Percentiles rank a stretch among this genome's conserved stretches.
Conservation (phyloP, 2,888 invertebrate species). For the Spilarctia lutea region DNA sequence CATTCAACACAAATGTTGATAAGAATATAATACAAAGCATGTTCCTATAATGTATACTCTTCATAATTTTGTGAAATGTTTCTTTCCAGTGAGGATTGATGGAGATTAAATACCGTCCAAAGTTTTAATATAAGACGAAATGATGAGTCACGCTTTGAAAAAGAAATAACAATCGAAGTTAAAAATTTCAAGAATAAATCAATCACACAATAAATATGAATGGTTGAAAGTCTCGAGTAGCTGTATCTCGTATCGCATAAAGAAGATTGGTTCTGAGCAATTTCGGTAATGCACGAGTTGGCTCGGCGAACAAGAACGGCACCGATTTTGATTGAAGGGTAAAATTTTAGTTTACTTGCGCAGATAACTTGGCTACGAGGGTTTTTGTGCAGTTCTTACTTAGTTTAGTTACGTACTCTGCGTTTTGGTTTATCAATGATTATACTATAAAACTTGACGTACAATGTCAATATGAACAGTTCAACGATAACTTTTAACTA, state of each 20-base stretch:
- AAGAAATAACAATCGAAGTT: constrained; percentile 7
- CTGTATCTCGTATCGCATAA: constrained; percentile 75
- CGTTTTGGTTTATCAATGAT: neutral
- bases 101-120: neutral
- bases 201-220: constrained; percentile 63
- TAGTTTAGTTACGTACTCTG: neutral
- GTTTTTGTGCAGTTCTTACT: neutral
- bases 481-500: too few species aligned
- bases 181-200: constrained; percentile 42
- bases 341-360: constrained; percentile 52
- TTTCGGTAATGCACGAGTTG: constrained; percentile 82
- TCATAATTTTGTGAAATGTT: neutral
- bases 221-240: constrained; percentile 63
- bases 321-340: constrained; percentile 74
- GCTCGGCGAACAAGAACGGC: constrained; percentile 66
- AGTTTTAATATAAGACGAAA: neutral
- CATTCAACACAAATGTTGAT: too few species aligned
- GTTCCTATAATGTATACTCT: neutral
- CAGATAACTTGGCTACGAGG: constrained; percentile 3
- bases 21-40: neutral
- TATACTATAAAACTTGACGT: neutral
- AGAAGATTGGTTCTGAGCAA: constrained; percentile 81
- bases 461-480: neutral
- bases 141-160: neutral
- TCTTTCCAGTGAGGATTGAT: neutral